These are phyloP conservation scores for Gila orcuttii DNA, from an alignment of 2,113 vertebrate species.

Conservation along the genomic window DNA sequence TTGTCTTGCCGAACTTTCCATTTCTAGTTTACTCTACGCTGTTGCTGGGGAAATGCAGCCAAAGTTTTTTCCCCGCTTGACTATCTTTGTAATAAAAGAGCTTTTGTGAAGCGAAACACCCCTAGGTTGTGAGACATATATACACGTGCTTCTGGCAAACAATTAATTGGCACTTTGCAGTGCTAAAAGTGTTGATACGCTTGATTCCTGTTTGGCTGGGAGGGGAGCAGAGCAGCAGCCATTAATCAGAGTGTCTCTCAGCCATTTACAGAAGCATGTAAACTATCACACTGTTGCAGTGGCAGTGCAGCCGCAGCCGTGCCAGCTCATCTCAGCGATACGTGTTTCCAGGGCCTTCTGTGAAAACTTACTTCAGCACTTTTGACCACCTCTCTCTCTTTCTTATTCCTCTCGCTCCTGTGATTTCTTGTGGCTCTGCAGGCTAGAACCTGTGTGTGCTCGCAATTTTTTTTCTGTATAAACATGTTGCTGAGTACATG, in stretches of 20 bases:
- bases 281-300: constrained; percentile 37
- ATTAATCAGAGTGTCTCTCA: constrained; percentile 68
- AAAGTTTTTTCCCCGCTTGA: neutral
- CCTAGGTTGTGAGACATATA: constrained; percentile 35
- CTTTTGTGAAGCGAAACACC: constrained; percentile 33
- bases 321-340: neutral
- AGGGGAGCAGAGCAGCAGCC: constrained; percentile 52
- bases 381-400: constrained; percentile 26
- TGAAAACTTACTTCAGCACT: constrained; percentile 65
- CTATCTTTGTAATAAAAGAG: constrained; percentile 26
- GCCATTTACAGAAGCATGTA: constrained; percentile 66
- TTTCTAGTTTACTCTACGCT: neutral
- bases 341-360: constrained; percentile 65
- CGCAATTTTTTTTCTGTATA: neutral
- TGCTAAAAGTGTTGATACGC: constrained; percentile 67
- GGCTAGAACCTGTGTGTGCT: constrained; percentile 23
- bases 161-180: constrained; percentile 72
- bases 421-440: constrained; percentile 50
- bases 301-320: neutral
- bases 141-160: constrained; percentile 61
- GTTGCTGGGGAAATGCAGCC: neutral
- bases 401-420: neutral
- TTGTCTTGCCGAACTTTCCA: neutral
- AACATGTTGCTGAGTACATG: neutral
- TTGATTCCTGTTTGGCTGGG: constrained; percentile 59